Conservation (phyloP, 2,797 vertebrate species). For the Lemur catta region DNA sequence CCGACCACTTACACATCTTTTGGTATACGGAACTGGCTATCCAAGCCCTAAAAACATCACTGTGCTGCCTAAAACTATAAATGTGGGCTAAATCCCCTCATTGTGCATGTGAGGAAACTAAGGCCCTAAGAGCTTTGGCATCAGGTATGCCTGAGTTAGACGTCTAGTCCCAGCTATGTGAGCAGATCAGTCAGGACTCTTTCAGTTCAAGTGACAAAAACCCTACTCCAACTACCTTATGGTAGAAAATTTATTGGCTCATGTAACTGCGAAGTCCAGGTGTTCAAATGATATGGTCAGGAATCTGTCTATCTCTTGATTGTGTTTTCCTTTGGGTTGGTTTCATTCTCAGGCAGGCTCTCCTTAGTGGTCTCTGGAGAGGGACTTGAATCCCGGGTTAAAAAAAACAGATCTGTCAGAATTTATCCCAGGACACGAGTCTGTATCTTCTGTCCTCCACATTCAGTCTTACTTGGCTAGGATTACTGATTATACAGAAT, state of each 20-base stretch:
- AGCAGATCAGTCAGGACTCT: background rate
- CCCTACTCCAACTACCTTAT: background rate
- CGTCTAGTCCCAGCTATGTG: background rate
- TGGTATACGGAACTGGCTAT: background rate
- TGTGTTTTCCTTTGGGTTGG: slow-evolving; percentile 47
- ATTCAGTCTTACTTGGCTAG: background rate
- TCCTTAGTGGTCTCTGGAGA: slow-evolving; percentile 22
- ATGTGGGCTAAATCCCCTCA: background rate
- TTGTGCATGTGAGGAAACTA: background rate
- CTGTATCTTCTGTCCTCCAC: background rate
- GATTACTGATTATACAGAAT: background rate
- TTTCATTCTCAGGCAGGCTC: slow-evolving; percentile 20
- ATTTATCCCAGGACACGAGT: background rate
- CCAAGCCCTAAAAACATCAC: background rate
- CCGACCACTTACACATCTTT: background rate
- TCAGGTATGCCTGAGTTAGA: background rate
- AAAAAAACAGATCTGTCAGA: background rate
- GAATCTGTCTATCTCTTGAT: slow-evolving; percentile 46
- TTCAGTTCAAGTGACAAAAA: background rate
- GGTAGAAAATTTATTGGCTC: slow-evolving; percentile 6
- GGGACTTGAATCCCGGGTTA: slow-evolving; percentile 37
- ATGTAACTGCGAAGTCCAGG: slow-evolving; percentile 19
- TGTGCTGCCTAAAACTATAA: background rate
- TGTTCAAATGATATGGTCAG: slow-evolving; percentile 7
- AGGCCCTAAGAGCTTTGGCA: background rate